Evolutionary conservation across 2,888 invertebrate species (phyloP).

Genomic region (Criorhina ranunculi): DNA sequence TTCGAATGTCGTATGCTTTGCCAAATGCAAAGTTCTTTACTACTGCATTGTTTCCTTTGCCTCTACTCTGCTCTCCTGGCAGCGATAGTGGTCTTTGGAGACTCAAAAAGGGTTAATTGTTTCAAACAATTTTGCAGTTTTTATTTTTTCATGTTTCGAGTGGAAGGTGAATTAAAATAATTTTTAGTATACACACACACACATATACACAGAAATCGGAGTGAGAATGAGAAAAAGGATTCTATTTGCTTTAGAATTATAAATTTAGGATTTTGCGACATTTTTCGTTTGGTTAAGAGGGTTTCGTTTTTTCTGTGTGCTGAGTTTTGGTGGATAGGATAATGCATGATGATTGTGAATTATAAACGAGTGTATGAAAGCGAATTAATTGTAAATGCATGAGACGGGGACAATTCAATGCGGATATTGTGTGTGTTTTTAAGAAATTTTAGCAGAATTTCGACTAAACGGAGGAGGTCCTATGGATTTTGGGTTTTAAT

Average conservation of each 20-base stretch:
- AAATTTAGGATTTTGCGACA: constrained; percentile 76
- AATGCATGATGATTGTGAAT: constrained; percentile 58
- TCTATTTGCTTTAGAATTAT: constrained; percentile 77
- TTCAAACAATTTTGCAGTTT: constrained; percentile 49
- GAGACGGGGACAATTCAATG: constrained; percentile 39
- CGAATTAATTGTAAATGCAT: constrained; percentile 51
- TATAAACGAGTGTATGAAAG: constrained; percentile 27
- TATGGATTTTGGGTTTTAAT: constrained; percentile 49
- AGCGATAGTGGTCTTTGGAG: constrained; percentile 57
- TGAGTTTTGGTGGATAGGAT: constrained; percentile 38
- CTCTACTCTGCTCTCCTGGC: constrained; percentile 28
- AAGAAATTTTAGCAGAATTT: constrained; percentile 8
- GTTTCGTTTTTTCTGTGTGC: constrained; percentile 24
- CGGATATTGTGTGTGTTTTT: constrained; percentile 6
- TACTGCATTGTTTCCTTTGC: constrained; percentile 47
- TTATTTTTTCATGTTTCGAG: constrained; percentile 44
- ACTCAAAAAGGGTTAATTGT: constrained; percentile 74
- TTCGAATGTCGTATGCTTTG: constrained; percentile 58
- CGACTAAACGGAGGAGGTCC: constrained; percentile 12
- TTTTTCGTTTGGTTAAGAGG: constrained; percentile 64
- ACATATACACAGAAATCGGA: too few relatives aligned
- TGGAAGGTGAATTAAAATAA: constrained; percentile 67
- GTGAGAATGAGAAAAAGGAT: constrained; percentile 59
- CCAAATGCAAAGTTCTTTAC: constrained; percentile 40
- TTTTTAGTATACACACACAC: constrained; percentile 50